A percentile compares a stretch with the other conserved stretches of the same genome.
These are phyloP conservation scores for Ypsolopha scabrella DNA, from an alignment of 2,888 invertebrate species.

Conservation along the genomic window DNA sequence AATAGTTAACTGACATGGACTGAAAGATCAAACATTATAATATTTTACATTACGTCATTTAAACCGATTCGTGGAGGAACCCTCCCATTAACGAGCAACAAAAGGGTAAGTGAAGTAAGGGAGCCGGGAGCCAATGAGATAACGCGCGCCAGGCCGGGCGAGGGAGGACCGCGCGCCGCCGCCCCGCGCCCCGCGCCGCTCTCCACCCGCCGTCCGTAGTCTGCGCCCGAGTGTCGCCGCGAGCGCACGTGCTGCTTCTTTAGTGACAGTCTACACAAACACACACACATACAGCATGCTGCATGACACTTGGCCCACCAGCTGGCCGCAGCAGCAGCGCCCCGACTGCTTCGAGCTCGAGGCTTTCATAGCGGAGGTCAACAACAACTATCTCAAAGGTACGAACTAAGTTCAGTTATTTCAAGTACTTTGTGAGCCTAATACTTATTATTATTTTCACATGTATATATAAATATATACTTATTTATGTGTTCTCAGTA, in stretches of 20 bases:
- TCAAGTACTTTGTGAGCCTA: neutral
- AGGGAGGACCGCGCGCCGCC: constrained; percentile 6
- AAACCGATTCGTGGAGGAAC: constrained; percentile 4
- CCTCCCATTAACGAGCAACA: constrained; percentile 6
- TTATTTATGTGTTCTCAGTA: too few species aligned
- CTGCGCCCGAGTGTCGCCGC: constrained; percentile 14
- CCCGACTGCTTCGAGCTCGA: constrained; percentile 44
- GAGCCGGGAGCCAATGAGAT: constrained; percentile 17
- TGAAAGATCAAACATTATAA: too few species aligned
- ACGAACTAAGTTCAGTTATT: neutral
- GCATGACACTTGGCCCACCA: constrained; percentile 45
- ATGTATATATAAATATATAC: too few species aligned
- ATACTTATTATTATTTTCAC: too few species aligned
- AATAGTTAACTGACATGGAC: too few species aligned
- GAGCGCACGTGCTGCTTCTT: constrained; percentile 12
- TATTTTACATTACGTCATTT: neutral
- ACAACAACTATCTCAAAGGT: constrained; percentile 47
- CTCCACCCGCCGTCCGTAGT: constrained; percentile 15
- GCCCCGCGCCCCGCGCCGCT: constrained; percentile 9
- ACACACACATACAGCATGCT: constrained; percentile 39
- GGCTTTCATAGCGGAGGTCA: constrained; percentile 49
- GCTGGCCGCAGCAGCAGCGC: constrained; percentile 30
- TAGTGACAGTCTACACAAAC: constrained; percentile 6
- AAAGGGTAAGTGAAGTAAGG: constrained; percentile 8
- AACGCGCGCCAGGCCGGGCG: constrained; percentile 19